Base-by-base conservation (phyloP, 2,113 vertebrate species). In the Notarius quadriscutis region DNA sequence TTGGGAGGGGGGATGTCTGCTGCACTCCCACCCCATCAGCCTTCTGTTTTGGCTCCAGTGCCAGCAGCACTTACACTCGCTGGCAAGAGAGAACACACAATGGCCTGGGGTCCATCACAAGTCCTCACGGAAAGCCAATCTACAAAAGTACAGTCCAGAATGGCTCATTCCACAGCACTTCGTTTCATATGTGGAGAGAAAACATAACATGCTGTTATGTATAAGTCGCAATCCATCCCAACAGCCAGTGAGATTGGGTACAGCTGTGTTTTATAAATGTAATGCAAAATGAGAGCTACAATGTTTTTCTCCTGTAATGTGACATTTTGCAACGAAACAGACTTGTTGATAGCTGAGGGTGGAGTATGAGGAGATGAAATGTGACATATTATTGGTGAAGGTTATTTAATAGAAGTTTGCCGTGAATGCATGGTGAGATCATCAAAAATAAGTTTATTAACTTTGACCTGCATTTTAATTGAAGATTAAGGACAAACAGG, bases 11-110 rank as follows among this genome's bases (percentile, higher is more conserved):
- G 41, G 71, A 11, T 87, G 85, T 75, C 67, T 74, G 67, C 78
- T 82, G 41, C 18, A 55, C 75, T 67, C 84, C 81, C 75, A 74
- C 88, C 72, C 86, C 60, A 20, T 55, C 81, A 86, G 86, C 86
- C 90, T 84, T 85, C 88, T 86, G 90, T 89, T 90, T 87, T 90
- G 84, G 81, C 86, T 86, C 65, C 18, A 69, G 74, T 34, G 86
- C 81, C 83, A 90, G 58, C n/a, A 65, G 20, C 25, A 53, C 65
- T 84, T 72, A 87, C 84, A 83, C 88, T 85, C 51, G 72, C 81
- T 88, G 53, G 72, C 51, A 75, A 74, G 57, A 72, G 65, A 87
- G 88, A 87, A 84, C 67, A 83, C 74, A 90, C 87, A 86, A 86
- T 83, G 83, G 71, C 51, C 50, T 87, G 79, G 51, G 85, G 84